Evolutionary conservation across 2,797 vertebrate species (phyloP).

Genomic region (Microhierax caerulescens): DNA sequence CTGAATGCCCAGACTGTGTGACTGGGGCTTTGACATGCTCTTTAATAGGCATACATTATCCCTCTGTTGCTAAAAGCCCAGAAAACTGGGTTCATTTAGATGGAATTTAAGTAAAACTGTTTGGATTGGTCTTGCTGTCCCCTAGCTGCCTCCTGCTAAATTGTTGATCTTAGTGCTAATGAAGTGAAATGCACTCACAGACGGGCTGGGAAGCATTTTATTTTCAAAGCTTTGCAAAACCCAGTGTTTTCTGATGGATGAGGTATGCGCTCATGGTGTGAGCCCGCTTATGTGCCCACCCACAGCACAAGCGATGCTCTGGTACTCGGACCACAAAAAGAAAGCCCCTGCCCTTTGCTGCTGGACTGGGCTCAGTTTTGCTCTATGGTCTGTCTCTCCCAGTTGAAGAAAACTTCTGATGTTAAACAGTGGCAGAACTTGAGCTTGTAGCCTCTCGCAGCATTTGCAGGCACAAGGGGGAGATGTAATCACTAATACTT

Average conservation of each 20-base stretch:
- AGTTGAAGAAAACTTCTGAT: background rate
- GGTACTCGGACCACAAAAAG: fast-evolving
- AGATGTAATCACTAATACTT: background rate
- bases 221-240: background rate
- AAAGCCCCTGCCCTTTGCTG: background rate
- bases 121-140: constrained; percentile 54
- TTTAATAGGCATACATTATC: constrained; percentile 53
- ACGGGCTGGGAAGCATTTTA: background rate
- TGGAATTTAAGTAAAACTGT: constrained; percentile 61
- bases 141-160: constrained; percentile 23
- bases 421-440: background rate
- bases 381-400: background rate
- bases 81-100: constrained; percentile 36
- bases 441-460: background rate
- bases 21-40: constrained; percentile 70
- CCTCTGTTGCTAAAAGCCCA: constrained; percentile 26
- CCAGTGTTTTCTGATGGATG: background rate
- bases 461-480: constrained; percentile 23
- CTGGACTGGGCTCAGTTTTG: background rate
- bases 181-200: constrained; percentile 1
- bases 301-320: background rate
- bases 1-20: constrained; percentile 62
- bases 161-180: constrained; percentile 51
- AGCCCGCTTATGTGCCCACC: background rate
- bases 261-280: background rate